Percentiles rank a stretch among this genome's conserved stretches.
phyloP scores from a whole-genome alignment of 1,140 invertebrate species.

The Drosophila arawakana region DNA sequence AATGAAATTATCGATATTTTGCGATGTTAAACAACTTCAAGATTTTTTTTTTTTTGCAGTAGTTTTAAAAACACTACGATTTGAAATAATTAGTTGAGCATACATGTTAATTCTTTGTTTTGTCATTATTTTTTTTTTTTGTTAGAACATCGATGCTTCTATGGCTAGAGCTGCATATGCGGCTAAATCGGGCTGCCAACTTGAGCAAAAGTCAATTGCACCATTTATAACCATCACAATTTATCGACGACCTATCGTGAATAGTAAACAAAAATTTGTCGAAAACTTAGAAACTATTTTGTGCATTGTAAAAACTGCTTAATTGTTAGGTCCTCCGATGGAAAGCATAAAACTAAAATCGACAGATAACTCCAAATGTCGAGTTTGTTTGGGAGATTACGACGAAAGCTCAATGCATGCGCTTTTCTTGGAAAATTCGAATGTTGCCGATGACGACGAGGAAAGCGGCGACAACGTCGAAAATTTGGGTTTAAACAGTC shows the following conservation, averaged over 20 bases:
- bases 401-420: conserved; percentile 49
- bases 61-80: too few relatives aligned
- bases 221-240: background rate
- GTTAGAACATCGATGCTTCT: background rate
- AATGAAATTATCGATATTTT: too few relatives aligned
- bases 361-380: conserved; percentile 45
- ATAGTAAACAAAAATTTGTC: conserved; percentile 42
- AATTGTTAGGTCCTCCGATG: conserved; percentile 13
- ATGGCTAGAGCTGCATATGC: background rate
- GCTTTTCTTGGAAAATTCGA: conserved; percentile 41
- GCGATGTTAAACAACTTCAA: too few relatives aligned
- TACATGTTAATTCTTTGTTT: too few relatives aligned
- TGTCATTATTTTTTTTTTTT: background rate
- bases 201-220: background rate
- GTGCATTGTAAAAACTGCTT: background rate
- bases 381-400: conserved; percentile 65
- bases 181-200: conserved; percentile 18
- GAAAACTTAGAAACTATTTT: background rate
- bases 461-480: conserved; percentile 3
- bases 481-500: conserved; percentile 14
- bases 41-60: too few relatives aligned
- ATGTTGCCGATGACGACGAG: background rate
- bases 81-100: too few relatives aligned
- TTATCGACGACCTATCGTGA: conserved; percentile 34
- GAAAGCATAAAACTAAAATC: conserved; percentile 7